These are phyloP conservation scores for Antechinus flavipes DNA, from an alignment of 2,113 vertebrate species.

Conservation along the genomic window DNA sequence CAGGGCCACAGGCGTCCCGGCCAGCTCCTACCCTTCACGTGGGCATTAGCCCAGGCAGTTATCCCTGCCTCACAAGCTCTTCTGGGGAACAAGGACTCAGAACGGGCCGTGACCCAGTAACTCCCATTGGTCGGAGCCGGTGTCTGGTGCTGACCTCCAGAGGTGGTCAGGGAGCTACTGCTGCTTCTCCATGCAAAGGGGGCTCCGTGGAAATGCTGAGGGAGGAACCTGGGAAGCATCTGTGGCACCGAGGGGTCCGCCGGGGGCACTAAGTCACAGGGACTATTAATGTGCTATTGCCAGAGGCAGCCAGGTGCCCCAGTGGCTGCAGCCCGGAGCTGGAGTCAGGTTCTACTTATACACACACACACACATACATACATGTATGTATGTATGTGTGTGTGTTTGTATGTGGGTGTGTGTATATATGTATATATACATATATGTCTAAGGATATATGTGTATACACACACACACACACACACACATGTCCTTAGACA, in stretches of 20 bases:
- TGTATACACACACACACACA: too few relatives aligned
- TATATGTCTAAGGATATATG: too few relatives aligned
- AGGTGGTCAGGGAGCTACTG: background rate
- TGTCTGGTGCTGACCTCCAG: background rate
- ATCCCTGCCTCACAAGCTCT: background rate
- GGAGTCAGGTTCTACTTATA: background rate
- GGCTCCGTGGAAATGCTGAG: background rate
- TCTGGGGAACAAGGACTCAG: background rate
- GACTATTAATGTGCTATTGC: background rate
- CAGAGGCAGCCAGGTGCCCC: background rate
- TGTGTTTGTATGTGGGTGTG: too few relatives aligned
- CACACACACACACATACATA: too few relatives aligned
- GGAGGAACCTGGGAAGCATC: background rate
- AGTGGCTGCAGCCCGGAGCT: background rate
- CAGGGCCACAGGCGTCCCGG: conserved; percentile 73
- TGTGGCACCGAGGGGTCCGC: background rate
- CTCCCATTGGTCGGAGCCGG: background rate
- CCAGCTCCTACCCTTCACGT: conserved; percentile 63
- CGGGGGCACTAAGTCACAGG: background rate
- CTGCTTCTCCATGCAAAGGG: background rate
- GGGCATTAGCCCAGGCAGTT: conserved; percentile 70
- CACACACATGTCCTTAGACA: background rate
- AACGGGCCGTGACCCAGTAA: background rate
- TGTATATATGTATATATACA: too few relatives aligned
- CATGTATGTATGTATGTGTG: too few relatives aligned